Conservation (phyloP, 2,113 vertebrate species). For the Microcebus griseorufus region DNA sequence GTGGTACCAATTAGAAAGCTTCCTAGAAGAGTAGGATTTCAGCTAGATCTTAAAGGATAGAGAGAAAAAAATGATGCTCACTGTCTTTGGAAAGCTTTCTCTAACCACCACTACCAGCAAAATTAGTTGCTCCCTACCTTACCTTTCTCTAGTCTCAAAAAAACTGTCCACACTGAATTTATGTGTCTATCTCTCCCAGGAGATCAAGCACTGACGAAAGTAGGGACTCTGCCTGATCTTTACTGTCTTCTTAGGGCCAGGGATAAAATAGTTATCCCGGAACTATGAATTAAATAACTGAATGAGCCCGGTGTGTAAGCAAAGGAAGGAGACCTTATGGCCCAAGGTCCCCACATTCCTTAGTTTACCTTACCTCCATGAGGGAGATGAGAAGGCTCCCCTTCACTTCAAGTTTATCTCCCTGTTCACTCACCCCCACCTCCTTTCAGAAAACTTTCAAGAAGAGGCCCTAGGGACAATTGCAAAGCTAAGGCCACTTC, state of each 20-base stretch:
- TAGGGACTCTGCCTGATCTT: not conserved
- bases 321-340: not conserved
- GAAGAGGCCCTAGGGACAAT: constrained; percentile 10
- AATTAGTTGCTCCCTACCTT: not conserved
- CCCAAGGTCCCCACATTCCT: not conserved
- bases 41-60: not conserved
- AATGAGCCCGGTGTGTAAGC: not conserved
- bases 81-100: not conserved
- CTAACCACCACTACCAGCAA: not conserved
- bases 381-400: not conserved
- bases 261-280: not conserved
- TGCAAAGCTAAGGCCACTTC: constrained; percentile 67
- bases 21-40: constrained; percentile 5
- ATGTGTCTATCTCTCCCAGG: not conserved
- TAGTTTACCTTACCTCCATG: not conserved
- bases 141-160: not conserved
- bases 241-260: not conserved
- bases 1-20: not conserved
- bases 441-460: constrained; percentile 31
- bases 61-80: not conserved
- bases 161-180: not conserved
- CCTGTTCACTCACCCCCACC: not conserved
- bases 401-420: not conserved
- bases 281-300: constrained; percentile 29
- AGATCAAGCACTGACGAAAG: constrained; percentile 2